Conservation (phyloP, 2,113 vertebrate genomes). For the Glareola pratincola region DNA sequence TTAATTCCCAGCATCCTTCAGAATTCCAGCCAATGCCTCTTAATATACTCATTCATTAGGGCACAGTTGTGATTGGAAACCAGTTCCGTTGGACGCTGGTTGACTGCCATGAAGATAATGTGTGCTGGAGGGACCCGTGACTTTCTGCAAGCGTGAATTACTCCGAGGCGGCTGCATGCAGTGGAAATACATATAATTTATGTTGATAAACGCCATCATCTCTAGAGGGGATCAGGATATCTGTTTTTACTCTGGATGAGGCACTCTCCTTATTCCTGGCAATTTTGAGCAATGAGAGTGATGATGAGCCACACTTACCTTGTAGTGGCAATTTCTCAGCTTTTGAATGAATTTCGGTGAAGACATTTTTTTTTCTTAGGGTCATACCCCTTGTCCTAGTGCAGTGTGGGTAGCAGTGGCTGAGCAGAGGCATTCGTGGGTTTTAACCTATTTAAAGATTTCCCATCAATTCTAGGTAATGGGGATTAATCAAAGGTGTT, state of each 20-base stretch:
- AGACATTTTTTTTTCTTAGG: neutral
- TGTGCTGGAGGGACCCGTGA: fast-evolving
- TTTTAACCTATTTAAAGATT: neutral
- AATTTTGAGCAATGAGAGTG: neutral
- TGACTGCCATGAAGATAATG: neutral
- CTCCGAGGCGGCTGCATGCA: fast-evolving
- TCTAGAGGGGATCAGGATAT: neutral
- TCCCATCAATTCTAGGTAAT: neutral
- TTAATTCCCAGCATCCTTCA: neutral
- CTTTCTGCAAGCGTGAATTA: neutral
- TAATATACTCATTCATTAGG: neutral
- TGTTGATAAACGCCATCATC: neutral
- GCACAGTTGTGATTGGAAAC: neutral
- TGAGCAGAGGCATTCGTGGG: neutral
- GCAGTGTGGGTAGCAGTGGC: neutral
- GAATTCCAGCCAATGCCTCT: neutral
- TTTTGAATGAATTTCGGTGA: neutral
- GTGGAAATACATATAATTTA: neutral
- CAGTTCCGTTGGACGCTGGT: fast-evolving
- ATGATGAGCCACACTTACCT: neutral
- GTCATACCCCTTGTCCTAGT: neutral
- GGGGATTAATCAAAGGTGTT: neutral
- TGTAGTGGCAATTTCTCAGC: neutral
- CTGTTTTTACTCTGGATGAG: neutral
- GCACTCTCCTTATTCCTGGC: neutral